phyloP scores from a whole-genome alignment of 1,140 invertebrate genomes.

The Drosophila ercepeae region DNA sequence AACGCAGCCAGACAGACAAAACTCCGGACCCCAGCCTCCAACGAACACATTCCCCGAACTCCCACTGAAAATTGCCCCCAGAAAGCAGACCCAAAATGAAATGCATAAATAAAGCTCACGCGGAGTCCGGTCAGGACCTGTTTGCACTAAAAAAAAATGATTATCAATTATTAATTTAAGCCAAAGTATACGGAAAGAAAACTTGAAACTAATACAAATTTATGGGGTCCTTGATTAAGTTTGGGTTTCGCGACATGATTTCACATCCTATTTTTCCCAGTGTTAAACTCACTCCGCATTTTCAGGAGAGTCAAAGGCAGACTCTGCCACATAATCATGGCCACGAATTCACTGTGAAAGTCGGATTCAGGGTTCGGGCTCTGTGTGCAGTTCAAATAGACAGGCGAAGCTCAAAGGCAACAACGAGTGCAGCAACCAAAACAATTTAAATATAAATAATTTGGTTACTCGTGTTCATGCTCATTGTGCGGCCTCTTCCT shows the following conservation, averaged over 20 bases:
- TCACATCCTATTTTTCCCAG: neutral
- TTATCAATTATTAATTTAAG: too few relatives aligned
- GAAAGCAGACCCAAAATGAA: constrained; percentile 67
- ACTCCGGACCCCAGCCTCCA: neutral
- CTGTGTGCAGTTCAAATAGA: constrained; percentile 52
- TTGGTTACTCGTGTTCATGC: constrained; percentile 78
- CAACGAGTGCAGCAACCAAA: constrained; percentile 63
- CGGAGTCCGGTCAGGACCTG: constrained; percentile 48
- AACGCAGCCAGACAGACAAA: constrained; percentile 28
- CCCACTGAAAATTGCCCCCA: constrained; percentile 6
- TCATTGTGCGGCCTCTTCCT: constrained; percentile 70
- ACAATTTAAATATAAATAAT: constrained; percentile 83
- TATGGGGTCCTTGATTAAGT: neutral
- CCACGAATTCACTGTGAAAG: constrained; percentile 33
- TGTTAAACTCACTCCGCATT: neutral
- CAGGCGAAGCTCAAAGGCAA: constrained; percentile 56
- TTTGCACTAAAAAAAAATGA: constrained; percentile 4
- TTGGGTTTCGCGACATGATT: neutral
- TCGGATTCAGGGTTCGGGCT: constrained; percentile 6
- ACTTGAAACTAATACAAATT: too few relatives aligned
- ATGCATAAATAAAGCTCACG: constrained; percentile 78
- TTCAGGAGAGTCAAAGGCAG: constrained; percentile 60
- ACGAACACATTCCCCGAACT: neutral
- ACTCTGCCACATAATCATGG: constrained; percentile 74
- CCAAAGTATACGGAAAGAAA: too few relatives aligned